Evolutionary conservation across 2,888 invertebrate genomes (phyloP).

Genomic region (Eupithecia pulchellata): DNA sequence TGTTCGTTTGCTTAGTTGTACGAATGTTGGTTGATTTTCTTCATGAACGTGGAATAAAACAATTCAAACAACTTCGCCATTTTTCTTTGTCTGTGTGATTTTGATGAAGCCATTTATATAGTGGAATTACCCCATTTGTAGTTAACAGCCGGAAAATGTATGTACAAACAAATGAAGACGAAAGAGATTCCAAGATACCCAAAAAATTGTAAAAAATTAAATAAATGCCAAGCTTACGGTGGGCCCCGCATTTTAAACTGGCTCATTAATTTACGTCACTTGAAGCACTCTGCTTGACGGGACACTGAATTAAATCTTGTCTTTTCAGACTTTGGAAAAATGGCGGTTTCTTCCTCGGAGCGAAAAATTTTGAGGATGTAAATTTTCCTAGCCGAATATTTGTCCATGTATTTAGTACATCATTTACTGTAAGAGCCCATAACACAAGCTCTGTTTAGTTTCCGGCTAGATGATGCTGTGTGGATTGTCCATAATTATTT

Average conservation of each 20-base stretch:
- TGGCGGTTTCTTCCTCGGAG: neutral
- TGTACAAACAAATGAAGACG: neutral
- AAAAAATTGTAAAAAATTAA: conserved; percentile 46
- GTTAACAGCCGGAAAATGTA: neutral
- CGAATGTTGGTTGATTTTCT: too few relatives aligned
- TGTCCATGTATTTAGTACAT: too few relatives aligned
- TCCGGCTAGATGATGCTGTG: too few relatives aligned
- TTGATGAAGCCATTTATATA: too few relatives aligned
- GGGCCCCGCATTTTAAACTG: conserved; percentile 57
- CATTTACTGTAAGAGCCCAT: too few relatives aligned
- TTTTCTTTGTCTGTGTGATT: too few relatives aligned
- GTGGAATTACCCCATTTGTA: neutral
- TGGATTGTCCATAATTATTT: too few relatives aligned
- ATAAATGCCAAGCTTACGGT: conserved; percentile 48
- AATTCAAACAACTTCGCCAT: too few relatives aligned
- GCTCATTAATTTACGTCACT: conserved; percentile 64
- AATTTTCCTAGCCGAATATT: neutral
- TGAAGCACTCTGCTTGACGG: conserved; percentile 42
- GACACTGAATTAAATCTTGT: conserved; percentile 43
- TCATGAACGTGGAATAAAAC: too few relatives aligned
- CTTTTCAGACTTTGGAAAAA: conserved; percentile 29
- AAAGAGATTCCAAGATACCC: neutral
- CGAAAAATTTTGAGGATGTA: neutral
- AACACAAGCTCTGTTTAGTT: too few relatives aligned
- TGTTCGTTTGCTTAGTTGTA: too few relatives aligned